Percentiles rank a stretch among this genome's conserved stretches.
These are phyloP conservation scores for Drosophila acutilabella DNA, from an alignment of 2,888 invertebrate species.

Conservation along the genomic window DNA sequence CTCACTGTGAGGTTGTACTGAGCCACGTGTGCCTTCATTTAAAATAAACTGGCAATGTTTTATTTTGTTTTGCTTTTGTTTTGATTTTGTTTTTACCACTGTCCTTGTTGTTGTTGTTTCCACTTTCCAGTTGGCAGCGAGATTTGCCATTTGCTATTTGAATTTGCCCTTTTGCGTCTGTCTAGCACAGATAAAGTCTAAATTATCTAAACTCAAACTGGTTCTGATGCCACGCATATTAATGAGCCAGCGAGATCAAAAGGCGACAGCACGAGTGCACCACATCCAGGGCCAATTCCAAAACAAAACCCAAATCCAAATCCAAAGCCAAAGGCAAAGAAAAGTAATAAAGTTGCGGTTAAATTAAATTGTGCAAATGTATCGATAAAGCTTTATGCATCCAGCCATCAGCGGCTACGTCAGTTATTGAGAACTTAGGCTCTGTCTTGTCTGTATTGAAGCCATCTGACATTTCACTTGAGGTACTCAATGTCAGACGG, in stretches of 20 bases:
- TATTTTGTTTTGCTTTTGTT: conserved; percentile 35
- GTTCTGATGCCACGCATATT: conserved; percentile 73
- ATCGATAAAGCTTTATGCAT: conserved; percentile 70
- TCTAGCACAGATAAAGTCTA: conserved; percentile 64
- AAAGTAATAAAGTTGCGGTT: conserved; percentile 78
- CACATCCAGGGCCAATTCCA: conserved; percentile 1
- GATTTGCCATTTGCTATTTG: conserved; percentile 26
- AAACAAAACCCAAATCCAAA: conserved; percentile 29
- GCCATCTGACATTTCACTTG: conserved; percentile 19
- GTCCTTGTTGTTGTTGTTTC: conserved; percentile 17
- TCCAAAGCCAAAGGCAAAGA: conserved; percentile 45
- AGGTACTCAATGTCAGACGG: conserved; percentile 1
- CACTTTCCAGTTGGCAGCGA: conserved; percentile 16
- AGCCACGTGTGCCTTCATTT: conserved; percentile 78
- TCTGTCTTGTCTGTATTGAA: background rate
- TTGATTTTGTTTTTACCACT: conserved; percentile 11
- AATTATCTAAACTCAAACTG: conserved; percentile 79
- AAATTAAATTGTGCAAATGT: conserved; percentile 79
- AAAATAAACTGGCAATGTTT: conserved; percentile 69
- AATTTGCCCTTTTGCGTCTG: conserved; percentile 36
- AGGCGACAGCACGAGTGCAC: conserved; percentile 58
- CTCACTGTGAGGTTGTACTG: conserved; percentile 22
- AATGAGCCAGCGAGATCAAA: conserved; percentile 69
- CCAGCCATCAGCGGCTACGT: conserved; percentile 19
- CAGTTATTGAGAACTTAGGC: conserved; percentile 2